Conservation (phyloP, 2,113 vertebrate genomes). For the Anas platyrhynchos region DNA sequence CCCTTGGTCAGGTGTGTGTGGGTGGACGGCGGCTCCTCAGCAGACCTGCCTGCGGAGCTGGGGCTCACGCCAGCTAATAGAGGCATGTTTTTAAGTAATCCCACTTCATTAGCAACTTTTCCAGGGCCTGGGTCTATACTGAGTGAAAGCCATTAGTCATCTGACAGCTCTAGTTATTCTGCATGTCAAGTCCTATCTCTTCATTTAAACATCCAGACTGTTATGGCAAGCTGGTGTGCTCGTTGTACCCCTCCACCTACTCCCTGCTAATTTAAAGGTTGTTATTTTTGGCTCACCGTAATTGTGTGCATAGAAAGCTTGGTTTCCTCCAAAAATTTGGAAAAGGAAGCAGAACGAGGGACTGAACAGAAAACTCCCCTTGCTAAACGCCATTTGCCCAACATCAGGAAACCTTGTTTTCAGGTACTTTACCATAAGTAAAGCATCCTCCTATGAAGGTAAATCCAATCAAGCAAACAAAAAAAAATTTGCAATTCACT, state of each 20-base stretch:
- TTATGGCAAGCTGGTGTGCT: not conserved
- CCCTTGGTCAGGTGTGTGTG: rapidly evolving
- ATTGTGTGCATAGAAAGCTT: not conserved
- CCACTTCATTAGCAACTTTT: not conserved
- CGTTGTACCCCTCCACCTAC: constrained; percentile 15
- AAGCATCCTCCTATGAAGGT: not conserved
- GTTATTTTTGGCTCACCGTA: not conserved
- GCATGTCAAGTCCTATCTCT: not conserved
- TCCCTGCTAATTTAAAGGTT: constrained; percentile 32
- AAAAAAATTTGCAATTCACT: not conserved
- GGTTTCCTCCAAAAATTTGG: not conserved
- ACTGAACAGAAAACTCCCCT: not conserved
- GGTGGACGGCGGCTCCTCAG: not conserved
- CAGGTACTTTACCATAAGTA: not conserved
- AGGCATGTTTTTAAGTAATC: not conserved
- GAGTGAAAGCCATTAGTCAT: constrained; percentile 10
- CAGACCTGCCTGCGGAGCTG: not conserved
- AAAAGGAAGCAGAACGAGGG: not conserved
- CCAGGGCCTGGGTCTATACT: not conserved
- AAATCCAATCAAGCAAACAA: not conserved
- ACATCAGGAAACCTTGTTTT: not conserved
- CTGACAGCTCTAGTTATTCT: constrained; percentile 28
- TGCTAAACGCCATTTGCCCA: not conserved
- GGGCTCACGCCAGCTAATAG: not conserved
- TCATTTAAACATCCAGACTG: not conserved